Conservation (phyloP, 2,797 vertebrate species). For the Sebastes reedi region DNA sequence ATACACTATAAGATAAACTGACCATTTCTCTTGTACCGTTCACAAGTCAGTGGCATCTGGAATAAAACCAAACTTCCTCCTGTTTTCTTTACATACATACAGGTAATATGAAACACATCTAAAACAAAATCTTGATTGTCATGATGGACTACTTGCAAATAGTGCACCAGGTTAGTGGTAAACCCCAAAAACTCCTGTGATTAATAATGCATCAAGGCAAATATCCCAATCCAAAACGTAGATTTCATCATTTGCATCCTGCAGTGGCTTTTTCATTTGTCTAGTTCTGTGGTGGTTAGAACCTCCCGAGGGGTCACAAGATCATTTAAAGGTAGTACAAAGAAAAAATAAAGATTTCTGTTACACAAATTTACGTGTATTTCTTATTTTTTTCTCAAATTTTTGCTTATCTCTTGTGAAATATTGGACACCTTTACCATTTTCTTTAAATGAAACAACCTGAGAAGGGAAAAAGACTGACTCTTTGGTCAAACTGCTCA, state of each 20-base stretch:
- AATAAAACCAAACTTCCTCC: not conserved
- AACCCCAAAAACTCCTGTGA: not conserved
- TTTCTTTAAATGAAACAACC: no score
- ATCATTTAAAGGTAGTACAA: not conserved
- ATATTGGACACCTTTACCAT: not conserved
- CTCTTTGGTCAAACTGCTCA: not conserved
- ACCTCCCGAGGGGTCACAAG: not conserved
- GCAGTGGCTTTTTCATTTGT: not conserved
- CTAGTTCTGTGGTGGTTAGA: not conserved
- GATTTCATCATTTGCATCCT: not conserved
- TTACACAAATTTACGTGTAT: not conserved
- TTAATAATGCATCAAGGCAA: not conserved
- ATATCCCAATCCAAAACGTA: not conserved
- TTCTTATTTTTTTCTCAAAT: not conserved
- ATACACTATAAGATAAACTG: not conserved
- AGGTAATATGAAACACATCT: no score
- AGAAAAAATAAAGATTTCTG: not conserved
- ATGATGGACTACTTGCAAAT: not conserved
- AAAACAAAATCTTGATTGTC: not conserved
- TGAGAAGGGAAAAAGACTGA: no score
- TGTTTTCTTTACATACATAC: not conserved
- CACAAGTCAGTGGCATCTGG: not conserved
- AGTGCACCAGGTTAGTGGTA: not conserved
- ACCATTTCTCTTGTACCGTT: not conserved
- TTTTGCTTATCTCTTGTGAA: not conserved